Base-by-base conservation (phyloP, 1,140 invertebrate genomes). In the Leptinotarsa defecta region DNA sequence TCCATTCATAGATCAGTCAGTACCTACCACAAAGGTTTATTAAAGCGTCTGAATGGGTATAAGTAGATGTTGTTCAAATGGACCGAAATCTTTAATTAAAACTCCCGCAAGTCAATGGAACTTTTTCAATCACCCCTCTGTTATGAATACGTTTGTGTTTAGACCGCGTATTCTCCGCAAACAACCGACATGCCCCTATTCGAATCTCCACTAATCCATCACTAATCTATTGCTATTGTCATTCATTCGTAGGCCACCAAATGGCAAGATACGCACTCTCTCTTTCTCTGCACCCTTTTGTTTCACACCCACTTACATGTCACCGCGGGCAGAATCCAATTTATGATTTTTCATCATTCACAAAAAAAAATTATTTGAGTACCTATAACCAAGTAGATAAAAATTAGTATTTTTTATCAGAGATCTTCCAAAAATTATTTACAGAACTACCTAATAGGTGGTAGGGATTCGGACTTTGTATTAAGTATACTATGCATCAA, bases 191-290 rank as follows among this genome's bases (percentile, higher is more conserved):
- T 24, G 24, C 63, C 63, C 63, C 63, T 15, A 65, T 65, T 15
- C 63, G 63, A 65, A 27, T 65, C 13, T 65, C 24, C 63, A 19
- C 63, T 65, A 65, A 65, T 65, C 63, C 63, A 65, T 65, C 63
- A 65, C 63, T 65, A 65, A 65, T 65, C 63, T 65, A 65, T 65
- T 65, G 63, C 63, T 17, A 65, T 65, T 65, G 63, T 65, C 63
- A 65, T 65, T 65, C 22, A 65, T 27, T 65, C 63, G 63, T 65
- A 27, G 63, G 63, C 63, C 63, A 65, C 63, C 63, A 65, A 20
- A 65, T 65, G 52, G 52, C 52, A 57, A 57, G 52, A 57, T 19
- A 15, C 17, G n/a, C 52, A 15, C 52, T 17, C 17, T 57, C 52
- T 57, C 52, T 19, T 57, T 57, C 52, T 15, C 52, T 57, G 15